phyloP scores from a whole-genome alignment of 2,888 invertebrate species.

The Eupithecia centaureata region DNA sequence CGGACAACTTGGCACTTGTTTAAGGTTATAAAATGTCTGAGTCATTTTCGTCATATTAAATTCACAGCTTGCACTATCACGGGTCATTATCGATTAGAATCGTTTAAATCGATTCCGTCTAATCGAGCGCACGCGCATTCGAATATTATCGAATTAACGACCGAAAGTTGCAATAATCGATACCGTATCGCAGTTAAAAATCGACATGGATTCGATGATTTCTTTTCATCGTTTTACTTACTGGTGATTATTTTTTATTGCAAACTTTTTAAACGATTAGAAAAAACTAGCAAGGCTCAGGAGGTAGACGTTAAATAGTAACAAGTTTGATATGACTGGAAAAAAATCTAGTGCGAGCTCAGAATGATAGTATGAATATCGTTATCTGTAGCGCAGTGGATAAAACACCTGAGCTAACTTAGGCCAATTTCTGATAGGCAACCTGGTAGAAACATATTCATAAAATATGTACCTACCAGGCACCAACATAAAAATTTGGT shows the following conservation, averaged over 20 bases:
- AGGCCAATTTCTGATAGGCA: too few relatives aligned
- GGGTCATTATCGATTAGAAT: conserved; percentile 76
- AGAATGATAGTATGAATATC: too few relatives aligned
- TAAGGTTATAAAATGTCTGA: conserved; percentile 14
- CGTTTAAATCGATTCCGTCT: conserved; percentile 71
- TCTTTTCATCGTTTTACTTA: conserved; percentile 34
- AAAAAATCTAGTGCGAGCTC: too few relatives aligned
- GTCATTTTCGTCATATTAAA: conserved; percentile 51
- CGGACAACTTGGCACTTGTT: too few relatives aligned
- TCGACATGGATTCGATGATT: conserved; percentile 33
- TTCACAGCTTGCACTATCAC: conserved; percentile 67
- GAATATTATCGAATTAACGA: conserved; percentile 59
- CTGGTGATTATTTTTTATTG: conserved; percentile 22
- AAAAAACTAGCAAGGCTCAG: background rate
- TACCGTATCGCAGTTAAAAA: conserved; percentile 63
- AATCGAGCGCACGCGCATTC: conserved; percentile 72
- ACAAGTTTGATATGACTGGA: too few relatives aligned
- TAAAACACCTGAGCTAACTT: too few relatives aligned
- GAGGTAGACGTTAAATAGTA: background rate
- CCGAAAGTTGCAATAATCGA: conserved; percentile 65
- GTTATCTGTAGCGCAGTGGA: too few relatives aligned
- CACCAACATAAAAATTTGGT: too few relatives aligned
- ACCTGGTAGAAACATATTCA: too few relatives aligned
- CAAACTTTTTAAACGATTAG: background rate
- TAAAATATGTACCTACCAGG: too few relatives aligned